phyloP scores from a whole-genome alignment of 2,113 vertebrate genomes.

The Trichechus manatus region DNA sequence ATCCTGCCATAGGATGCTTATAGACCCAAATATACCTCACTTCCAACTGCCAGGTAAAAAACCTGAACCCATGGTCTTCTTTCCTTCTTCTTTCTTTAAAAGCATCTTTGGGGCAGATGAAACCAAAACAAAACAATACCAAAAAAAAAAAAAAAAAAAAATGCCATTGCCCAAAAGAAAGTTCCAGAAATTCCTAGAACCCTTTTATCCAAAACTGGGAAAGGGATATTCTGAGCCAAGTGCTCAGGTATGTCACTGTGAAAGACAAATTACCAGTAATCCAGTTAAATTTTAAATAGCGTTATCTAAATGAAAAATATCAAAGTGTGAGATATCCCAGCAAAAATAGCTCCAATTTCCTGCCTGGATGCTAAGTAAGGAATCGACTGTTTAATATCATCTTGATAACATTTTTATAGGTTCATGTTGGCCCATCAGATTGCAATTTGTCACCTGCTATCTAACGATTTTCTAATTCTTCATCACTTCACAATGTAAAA shows the following conservation, averaged over 20 bases:
- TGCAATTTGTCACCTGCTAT: constrained; percentile 87
- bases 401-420: constrained; percentile 86
- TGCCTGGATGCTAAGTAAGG: constrained; percentile 80
- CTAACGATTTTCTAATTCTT: constrained; percentile 74
- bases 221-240: constrained; percentile 50
- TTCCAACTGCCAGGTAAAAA: background rate
- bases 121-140: background rate
- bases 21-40: accelerated
- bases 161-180: background rate
- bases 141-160: background rate
- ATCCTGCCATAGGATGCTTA: background rate
- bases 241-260: constrained; percentile 63
- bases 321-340: constrained; percentile 76
- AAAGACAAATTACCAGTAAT: constrained; percentile 86
- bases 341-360: constrained; percentile 85
- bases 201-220: constrained; percentile 33
- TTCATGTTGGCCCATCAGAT: constrained; percentile 82
- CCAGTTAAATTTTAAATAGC: constrained; percentile 85
- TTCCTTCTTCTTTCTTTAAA: background rate
- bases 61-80: background rate
- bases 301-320: constrained; percentile 88
- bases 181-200: constrained; percentile 22
- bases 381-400: constrained; percentile 85
- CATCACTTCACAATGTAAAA: constrained; percentile 80
- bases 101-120: background rate